Percentiles rank a stretch among this genome's conserved stretches.
These are phyloP conservation scores for Rhinoptilus africanus DNA, from an alignment of 2,113 vertebrate genomes.

Conservation along the genomic window DNA sequence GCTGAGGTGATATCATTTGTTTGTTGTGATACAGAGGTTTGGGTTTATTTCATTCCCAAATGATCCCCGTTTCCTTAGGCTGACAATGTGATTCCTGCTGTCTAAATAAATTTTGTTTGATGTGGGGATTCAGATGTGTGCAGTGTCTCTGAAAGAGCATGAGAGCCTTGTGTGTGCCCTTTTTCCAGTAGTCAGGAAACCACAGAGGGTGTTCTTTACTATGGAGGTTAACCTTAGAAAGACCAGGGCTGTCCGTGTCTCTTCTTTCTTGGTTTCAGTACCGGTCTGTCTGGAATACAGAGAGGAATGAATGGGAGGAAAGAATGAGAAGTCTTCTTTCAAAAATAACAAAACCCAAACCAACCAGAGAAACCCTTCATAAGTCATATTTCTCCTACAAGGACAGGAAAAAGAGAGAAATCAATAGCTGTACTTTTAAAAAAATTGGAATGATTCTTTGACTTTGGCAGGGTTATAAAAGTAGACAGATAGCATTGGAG, in stretches of 20 bases:
- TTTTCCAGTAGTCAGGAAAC: background rate
- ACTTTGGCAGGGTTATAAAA: background rate
- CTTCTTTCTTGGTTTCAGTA: background rate
- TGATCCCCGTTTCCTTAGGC: background rate
- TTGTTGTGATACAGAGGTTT: background rate
- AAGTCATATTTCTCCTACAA: background rate
- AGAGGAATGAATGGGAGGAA: background rate
- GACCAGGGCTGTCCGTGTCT: background rate
- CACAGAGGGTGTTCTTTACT: background rate
- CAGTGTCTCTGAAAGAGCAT: background rate
- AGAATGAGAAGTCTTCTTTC: background rate
- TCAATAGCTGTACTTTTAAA: background rate
- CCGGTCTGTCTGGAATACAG: background rate
- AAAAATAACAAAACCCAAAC: background rate
- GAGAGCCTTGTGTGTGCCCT: background rate
- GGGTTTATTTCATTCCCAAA: background rate
- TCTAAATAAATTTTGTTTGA: background rate
- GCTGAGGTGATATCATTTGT: background rate
- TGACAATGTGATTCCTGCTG: background rate
- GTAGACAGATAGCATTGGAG: background rate
- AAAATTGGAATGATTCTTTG: background rate
- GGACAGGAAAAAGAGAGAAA: background rate
- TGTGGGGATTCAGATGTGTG: background rate
- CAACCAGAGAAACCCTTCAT: background rate
- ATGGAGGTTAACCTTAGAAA: background rate